These are phyloP conservation scores for Eriosoma lanigerum DNA, from an alignment of 1,140 invertebrate species.

Conservation along the genomic window DNA sequence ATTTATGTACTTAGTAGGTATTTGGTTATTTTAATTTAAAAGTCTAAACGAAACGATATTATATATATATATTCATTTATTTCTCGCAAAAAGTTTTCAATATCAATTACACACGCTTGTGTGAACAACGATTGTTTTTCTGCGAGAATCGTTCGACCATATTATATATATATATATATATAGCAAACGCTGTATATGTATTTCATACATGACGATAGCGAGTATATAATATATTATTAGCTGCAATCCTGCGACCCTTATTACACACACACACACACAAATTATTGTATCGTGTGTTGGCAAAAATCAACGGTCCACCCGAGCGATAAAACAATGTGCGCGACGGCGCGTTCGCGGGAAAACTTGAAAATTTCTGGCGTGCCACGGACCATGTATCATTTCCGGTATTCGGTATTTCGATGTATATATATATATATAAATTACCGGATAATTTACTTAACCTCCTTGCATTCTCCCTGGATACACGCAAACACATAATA, in stretches of 20 bases:
- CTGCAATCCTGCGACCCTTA: constrained; percentile 17
- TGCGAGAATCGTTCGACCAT: constrained; percentile 2
- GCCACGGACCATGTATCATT: constrained; percentile 31
- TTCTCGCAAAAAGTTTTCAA: neutral
- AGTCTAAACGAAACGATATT: neutral
- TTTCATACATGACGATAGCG: constrained; percentile 11
- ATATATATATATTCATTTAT: too few species aligned
- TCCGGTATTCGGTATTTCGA: constrained; percentile 40
- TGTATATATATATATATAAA: constrained; percentile 8
- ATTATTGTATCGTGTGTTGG: constrained; percentile 19
- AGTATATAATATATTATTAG: constrained; percentile 5
- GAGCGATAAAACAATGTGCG: constrained; percentile 1
- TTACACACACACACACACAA: neutral
- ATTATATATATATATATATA: too few species aligned
- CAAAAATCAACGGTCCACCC: constrained; percentile 16
- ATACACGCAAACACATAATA: neutral
- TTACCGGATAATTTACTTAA: constrained; percentile 47
- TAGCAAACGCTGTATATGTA: constrained; percentile 24
- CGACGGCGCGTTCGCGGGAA: neutral
- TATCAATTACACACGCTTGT: constrained; percentile 4
- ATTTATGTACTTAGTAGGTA: too few species aligned
- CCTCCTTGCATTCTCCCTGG: neutral
- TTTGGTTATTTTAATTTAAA: too few species aligned
- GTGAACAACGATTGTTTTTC: constrained; percentile 28
- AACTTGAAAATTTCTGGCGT: constrained; percentile 32